phyloP scores from a whole-genome alignment of 2,113 vertebrate genomes.

The Halcyon senegalensis region DNA sequence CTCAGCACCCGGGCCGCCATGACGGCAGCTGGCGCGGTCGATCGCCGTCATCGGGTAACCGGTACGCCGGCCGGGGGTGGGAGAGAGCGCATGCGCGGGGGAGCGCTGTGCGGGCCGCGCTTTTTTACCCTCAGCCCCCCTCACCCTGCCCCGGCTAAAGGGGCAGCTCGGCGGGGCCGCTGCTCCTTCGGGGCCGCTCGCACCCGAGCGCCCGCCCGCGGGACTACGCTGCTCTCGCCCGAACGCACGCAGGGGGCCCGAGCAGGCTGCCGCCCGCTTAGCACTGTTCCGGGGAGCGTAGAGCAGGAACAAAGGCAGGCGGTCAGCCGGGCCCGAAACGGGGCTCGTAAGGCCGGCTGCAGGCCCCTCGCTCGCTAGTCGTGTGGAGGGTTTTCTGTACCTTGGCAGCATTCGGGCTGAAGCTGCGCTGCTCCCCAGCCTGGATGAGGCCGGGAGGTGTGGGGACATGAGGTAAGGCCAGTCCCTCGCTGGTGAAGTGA shows the following conservation, averaged over 20 bases:
- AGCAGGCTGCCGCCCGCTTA: no score
- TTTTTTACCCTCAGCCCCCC: fast-evolving
- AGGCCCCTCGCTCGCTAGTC: background rate
- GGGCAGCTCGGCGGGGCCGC: fast-evolving
- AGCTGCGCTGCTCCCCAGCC: background rate
- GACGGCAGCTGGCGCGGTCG: background rate
- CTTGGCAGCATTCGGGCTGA: background rate
- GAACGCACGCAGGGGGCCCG: no score
- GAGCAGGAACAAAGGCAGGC: no score
- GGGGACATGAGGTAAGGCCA: background rate
- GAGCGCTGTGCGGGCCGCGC: fast-evolving
- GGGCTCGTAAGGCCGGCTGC: no score
- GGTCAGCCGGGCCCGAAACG: no score
- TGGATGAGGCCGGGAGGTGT: background rate
- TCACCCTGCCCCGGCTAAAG: fast-evolving
- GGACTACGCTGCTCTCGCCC: no score
- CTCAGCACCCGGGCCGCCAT: background rate
- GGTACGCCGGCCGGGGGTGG: no score
- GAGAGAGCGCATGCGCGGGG: background rate
- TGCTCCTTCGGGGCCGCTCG: fast-evolving
- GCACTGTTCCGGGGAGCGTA: no score
- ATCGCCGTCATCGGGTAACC: background rate
- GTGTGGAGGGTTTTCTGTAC: background rate
- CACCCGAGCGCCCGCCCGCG: no score
- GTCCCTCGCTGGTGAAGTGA: fast-evolving